phyloP scores from a whole-genome alignment of 2,797 vertebrate genomes.

The Cryptoblepharus egeriae region DNA sequence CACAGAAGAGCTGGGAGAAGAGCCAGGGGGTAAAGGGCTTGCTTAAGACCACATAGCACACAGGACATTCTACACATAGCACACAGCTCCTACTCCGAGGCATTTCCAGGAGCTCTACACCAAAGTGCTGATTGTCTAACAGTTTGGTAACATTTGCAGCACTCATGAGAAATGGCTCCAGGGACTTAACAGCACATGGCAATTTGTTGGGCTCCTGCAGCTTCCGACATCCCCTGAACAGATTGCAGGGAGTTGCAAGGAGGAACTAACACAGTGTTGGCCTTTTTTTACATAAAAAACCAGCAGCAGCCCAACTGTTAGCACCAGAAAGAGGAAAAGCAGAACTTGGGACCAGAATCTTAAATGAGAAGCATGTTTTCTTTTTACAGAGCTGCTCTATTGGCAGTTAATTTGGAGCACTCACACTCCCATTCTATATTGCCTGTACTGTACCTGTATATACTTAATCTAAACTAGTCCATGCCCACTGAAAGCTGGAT shows the following conservation, averaged over 20 bases:
- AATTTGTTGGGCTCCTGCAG: not conserved
- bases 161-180: not conserved
- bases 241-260: not conserved
- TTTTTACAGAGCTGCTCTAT: not conserved
- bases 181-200: not conserved
- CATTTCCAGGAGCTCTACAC: not conserved
- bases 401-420: not conserved
- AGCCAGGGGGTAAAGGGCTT: not conserved
- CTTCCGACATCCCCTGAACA: not conserved
- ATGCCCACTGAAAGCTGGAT: not conserved
- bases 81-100: not conserved
- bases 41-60: not conserved
- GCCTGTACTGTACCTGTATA: no score
- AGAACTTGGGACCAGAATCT: not conserved
- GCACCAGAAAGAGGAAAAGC: not conserved
- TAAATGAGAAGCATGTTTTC: not conserved
- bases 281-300: not conserved
- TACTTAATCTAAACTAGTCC: not conserved
- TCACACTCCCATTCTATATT: not conserved
- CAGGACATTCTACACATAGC: no score
- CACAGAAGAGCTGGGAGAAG: no score
- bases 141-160: not conserved
- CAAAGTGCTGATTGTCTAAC: constrained; percentile 6
- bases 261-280: not conserved
- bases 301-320: not conserved